Evolutionary conservation across 1,140 invertebrate species (phyloP).

Genomic region (Sinella curviseta): DNA sequence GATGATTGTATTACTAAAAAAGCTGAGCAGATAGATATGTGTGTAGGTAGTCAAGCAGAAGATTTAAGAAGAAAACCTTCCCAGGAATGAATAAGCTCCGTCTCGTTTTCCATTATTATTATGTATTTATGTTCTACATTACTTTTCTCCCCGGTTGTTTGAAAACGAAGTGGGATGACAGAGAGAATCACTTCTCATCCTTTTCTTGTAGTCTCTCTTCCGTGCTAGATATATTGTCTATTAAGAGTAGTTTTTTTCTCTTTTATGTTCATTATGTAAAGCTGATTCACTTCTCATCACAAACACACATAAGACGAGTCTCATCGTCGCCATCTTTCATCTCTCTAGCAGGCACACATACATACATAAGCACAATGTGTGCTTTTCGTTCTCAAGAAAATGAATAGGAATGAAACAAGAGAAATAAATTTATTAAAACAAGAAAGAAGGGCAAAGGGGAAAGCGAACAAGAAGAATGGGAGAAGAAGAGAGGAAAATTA

Average conservation of each 20-base stretch:
- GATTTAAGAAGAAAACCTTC: not conserved
- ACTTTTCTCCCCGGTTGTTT: too few species aligned
- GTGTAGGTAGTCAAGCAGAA: too few species aligned
- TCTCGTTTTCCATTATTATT: not conserved
- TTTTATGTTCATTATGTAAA: not conserved
- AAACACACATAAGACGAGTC: too few species aligned
- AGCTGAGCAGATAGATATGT: too few species aligned
- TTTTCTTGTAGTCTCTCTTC: not conserved
- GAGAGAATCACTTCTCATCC: not conserved
- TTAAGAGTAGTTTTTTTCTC: too few species aligned
- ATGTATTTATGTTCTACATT: not conserved
- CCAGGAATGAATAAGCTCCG: not conserved
- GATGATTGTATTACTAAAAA: too few species aligned
- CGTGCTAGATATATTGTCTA: too few species aligned
- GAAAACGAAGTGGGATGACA: not conserved
- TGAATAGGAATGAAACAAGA: slow-evolving; percentile 14
- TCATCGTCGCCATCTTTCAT: not conserved
- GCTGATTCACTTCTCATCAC: not conserved
- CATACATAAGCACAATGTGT: not conserved
- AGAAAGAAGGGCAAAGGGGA: not conserved
- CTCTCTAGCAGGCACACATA: not conserved
- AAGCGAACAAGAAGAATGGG: not conserved
- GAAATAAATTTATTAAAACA: not conserved
- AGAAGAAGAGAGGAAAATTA: slow-evolving; percentile 14
- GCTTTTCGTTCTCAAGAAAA: not conserved